These are phyloP conservation scores for Charaxes varanes DNA, from an alignment of 1,140 invertebrate genomes.

Conservation along the genomic window DNA sequence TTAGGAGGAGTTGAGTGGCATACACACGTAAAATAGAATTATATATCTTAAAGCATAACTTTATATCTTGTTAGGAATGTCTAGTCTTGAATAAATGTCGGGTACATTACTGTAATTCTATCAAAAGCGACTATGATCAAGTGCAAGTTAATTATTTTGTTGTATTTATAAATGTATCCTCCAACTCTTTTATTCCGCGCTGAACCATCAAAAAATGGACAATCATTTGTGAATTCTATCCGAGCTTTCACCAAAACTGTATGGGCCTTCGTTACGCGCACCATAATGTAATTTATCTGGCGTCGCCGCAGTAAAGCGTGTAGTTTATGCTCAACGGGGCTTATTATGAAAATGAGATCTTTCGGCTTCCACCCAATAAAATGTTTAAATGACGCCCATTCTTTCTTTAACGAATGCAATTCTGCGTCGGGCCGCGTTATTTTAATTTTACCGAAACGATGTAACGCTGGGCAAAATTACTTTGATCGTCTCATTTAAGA, in stretches of 20 bases:
- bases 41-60: no score
- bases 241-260: constrained; percentile 18
- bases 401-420: constrained; percentile 27
- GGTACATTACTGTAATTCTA: no score
- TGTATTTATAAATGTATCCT: no score
- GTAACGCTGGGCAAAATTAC: no score
- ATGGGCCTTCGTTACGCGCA: constrained; percentile 22
- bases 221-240: constrained; percentile 9
- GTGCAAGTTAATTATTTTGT: no score
- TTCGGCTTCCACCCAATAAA: constrained; percentile 45
- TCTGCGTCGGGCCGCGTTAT: constrained; percentile 10
- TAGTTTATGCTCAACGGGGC: constrained; percentile 42
- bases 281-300: constrained; percentile 42
- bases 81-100: no score
- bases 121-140: no score
- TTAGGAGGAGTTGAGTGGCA: no score
- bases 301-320: constrained; percentile 45
- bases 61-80: no score
- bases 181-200: no score
- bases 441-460: constrained; percentile 8
- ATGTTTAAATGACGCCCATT: constrained; percentile 52
- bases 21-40: no score
- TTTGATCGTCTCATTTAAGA: no score
- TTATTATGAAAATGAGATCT: constrained; percentile 45
- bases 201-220: constrained; percentile 10